A percentile compares a stretch with the other conserved stretches of the same genome.
Evolutionary conservation across 2,797 vertebrate genomes (phyloP).

Genomic region (Todus mexicanus): DNA sequence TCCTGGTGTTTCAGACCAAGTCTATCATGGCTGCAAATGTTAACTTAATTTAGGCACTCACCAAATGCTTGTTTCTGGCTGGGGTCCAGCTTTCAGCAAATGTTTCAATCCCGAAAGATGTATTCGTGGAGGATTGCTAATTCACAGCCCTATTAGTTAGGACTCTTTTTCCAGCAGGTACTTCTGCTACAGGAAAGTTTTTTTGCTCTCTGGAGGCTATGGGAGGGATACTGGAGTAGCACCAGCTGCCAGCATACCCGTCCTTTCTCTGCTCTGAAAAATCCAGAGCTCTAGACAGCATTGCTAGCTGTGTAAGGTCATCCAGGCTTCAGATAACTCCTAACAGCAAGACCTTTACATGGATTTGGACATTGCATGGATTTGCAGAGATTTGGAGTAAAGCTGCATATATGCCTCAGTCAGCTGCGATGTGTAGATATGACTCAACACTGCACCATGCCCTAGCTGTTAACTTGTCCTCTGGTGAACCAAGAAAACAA

Average conservation of each 20-base stretch:
- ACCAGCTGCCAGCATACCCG: fast-evolving
- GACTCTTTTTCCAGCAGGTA: not conserved
- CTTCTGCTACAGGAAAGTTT: not conserved
- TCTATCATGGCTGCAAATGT: slow-evolving; percentile 49
- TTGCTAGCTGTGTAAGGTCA: not conserved
- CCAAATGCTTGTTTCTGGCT: slow-evolving; percentile 50
- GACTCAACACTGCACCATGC: slow-evolving; percentile 46
- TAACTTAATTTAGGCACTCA: slow-evolving; percentile 57
- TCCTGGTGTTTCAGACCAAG: slow-evolving; percentile 53
- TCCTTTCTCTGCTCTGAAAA: not conserved
- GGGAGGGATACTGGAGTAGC: not conserved
- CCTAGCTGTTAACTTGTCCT: slow-evolving; percentile 35
- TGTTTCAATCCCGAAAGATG: slow-evolving; percentile 29
- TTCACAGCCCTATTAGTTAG: not conserved
- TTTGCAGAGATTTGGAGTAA: slow-evolving; percentile 33
- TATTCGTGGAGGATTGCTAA: slow-evolving; percentile 25
- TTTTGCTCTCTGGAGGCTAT: not conserved
- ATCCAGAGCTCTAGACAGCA: not conserved
- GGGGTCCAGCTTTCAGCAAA: slow-evolving; percentile 44
- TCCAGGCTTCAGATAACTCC: not conserved
- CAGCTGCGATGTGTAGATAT: not conserved
- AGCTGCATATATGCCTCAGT: not conserved
- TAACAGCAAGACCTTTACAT: not conserved
- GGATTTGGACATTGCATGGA: slow-evolving; percentile 2
- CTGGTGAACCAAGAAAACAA: slow-evolving; percentile 36